Base-by-base conservation (phyloP, 2,113 vertebrate genomes). In the Larimichthys polyactis region DNA sequence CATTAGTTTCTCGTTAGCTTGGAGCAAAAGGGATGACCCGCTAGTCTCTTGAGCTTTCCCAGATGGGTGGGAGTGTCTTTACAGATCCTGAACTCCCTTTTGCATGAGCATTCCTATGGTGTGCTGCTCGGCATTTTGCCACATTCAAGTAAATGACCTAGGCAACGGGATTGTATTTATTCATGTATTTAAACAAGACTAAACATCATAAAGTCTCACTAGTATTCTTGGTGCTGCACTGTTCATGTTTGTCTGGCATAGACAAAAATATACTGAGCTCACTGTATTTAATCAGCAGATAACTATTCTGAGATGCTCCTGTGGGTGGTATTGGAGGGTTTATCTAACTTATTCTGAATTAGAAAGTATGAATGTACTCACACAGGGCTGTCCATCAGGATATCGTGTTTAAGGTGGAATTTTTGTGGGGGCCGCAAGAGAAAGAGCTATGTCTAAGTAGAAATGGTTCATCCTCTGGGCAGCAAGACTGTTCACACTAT, bases 1-100 rank as follows among this genome's bases (percentile, higher is more conserved):
- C 81, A 87, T 89, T 82, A 84, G 71, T 66, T 89, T 71, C 79
- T 90, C 70, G 82, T 87, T 82, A 88, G 49, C 71, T 74, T 12
- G n/a, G 58, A 84, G 78, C 46, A 2, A 80, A 83, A 72, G 76
- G 44, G 72, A 87, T 71, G 83, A 85, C 82, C 81, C 81, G 40
- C 46, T 72, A 36, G 82, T 90, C 87, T 86, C 79, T 65, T 75
- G 78, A 89, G 77, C 79, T 79, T 84, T 86, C 78, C 80, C 81
- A 87, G 74, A 89, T 87, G 78, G 72, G 69, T 73, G 85, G 89
- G 85, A 82, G 86, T 73, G 71, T 71, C 83, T 75, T 79, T 62
- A 60, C 57, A 67, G 69, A 87, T 78, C 81, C 87, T 20, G 0
- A 78, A 80, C 86, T 86, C 86, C 90, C 85, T 80, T 84, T 55